Base-by-base conservation (phyloP, 2,888 invertebrate species). In the Harpalus rufipes region DNA sequence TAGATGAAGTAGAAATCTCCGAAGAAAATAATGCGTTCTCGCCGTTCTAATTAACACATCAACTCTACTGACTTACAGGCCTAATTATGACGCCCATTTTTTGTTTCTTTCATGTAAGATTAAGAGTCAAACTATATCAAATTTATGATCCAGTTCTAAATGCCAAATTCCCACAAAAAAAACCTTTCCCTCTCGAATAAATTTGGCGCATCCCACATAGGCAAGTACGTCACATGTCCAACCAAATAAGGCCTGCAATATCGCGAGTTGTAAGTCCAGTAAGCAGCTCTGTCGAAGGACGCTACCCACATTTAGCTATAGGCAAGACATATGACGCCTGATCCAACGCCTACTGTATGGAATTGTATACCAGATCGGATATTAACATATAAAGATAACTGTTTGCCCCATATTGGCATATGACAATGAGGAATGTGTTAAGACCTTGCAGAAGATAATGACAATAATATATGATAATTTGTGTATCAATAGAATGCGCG, bases 351-450 rank as follows among this genome's bases (percentile, higher is more conserved):
- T 51, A 51, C 44, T 4, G 32, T 4, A 32, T 32, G 32, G 32
- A 5, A 32, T 32, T 32, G 32, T 32, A 32, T 32, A 32, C 32
- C 32, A 51, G 44, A 51, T 51, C 12, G 44, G 44, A 51, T 51
- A 51, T 51, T 51, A 51, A 51, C 44, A 51, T 51, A 51, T 12
- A 51, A 51, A 51, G 44, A 51, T 51, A 51, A 51, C 44, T 51
- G 44, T 51, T 2, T 51, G 44, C 10, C 44, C 44, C 10, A 51
- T 51, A 51, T 51, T 12, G 44, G 44, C 44, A 32, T 32, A 32
- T 32, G 44, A 12, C 44, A 51, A 51, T 51, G 44, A 51, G 44
- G 44, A 51, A 51, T 51, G 8, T 51, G 44, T 51, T 51, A 51
- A 12, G 44, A 51, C 44, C 44, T 51, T 51, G 44, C 44, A 8